Evolutionary conservation across 2,888 invertebrate genomes (phyloP), one percentile per base, ranked within the genome.

Genomic region (Stenodema calcarata): DNA sequence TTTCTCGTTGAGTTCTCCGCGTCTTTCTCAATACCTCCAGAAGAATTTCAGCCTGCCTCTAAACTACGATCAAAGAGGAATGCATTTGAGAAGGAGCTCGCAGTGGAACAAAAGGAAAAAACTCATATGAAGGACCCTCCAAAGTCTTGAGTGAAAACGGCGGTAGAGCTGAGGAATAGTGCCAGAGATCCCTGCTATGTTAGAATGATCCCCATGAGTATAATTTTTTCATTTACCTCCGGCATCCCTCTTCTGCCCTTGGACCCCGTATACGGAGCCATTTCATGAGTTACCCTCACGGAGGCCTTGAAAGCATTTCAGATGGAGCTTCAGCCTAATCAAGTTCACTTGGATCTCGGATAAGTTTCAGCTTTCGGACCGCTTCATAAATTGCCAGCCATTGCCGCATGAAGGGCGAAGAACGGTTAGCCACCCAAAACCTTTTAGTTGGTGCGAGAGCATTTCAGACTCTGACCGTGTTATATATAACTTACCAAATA

Each of bases 221-320:
- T 80, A 80, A 80, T 80, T 80, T 80, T 80, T 80, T 80, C 80
- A 80, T 80, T 80, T 80, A 54, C 80, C 80, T 28, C 80, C 30
- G 0, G 54, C 80, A 54, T 80, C 50, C 35, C 50, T 54, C 80
- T 80, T 80, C 28, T 54, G 16, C 30, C 18, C 27, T 30, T 18
- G 28, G 18, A 16, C 42, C 44, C 18, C 30, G 14, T 78, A 18
- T 28, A 6, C 30, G 44, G 18, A 3, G 80, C 54, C 80, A 80
- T 80, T 80, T 35, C 80, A 80, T 80, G 54, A 80, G 80, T 80
- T 50, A 23, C 80, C 78, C n/a, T 30, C 14, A 35, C 16, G 35
- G 35, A 73, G 41, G 16, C 35, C 73, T n/a, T 41, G 73, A 73
- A 35, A 35, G 73, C 73, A 35, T 41, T 73, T 73, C 16, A 3